Conservation (phyloP, 2,113 vertebrate species). For the Corythornis cristatus region DNA sequence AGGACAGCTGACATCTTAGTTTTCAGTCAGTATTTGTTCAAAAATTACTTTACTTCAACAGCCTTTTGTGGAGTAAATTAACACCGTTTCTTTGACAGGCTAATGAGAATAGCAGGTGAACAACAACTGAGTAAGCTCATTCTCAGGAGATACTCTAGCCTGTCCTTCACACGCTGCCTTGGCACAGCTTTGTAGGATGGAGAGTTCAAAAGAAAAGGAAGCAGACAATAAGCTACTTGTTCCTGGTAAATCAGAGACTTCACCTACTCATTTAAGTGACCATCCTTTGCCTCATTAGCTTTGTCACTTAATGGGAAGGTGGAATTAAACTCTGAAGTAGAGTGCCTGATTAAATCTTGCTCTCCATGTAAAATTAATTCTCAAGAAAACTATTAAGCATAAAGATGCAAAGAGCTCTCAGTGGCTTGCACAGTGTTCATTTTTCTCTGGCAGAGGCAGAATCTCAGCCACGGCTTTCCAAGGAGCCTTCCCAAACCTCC, state of each 20-base stretch:
- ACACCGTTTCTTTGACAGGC: slow-evolving; percentile 5
- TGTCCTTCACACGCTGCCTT: background rate
- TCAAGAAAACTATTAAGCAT: background rate
- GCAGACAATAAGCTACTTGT: slow-evolving; percentile 5
- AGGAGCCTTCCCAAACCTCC: background rate
- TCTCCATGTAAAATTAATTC: background rate
- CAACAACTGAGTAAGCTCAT: background rate
- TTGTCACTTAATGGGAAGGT: slow-evolving; percentile 28
- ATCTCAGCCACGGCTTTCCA: background rate
- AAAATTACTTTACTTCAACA: background rate
- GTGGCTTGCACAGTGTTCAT: accelerated
- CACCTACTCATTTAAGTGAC: background rate
- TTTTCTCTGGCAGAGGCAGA: background rate
- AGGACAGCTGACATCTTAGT: background rate
- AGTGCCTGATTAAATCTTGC: background rate
- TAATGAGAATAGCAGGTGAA: slow-evolving; percentile 23
- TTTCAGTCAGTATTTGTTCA: background rate
- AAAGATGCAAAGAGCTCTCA: background rate
- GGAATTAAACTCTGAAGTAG: slow-evolving; percentile 6
- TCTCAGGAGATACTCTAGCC: slow-evolving; percentile 19
- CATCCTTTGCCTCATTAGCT: background rate
- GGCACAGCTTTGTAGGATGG: background rate
- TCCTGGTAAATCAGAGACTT: background rate
- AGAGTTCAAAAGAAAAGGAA: slow-evolving; percentile 17
- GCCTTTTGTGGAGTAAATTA: background rate